Base-by-base conservation (phyloP, 1,140 invertebrate genomes). In the Lycorma delicatula region DNA sequence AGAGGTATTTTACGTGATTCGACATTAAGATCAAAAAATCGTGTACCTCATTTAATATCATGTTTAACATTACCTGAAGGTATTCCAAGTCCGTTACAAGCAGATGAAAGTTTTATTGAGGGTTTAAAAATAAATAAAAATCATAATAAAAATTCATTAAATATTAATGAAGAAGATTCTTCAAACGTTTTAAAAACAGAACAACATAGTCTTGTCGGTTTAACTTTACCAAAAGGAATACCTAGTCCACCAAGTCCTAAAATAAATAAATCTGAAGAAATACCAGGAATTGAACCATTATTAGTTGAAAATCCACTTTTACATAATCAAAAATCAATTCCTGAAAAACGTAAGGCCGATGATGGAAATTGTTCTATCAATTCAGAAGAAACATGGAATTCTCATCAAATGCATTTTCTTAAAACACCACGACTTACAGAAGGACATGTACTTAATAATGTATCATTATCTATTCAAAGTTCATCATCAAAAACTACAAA, bases 221-320 rank as follows among this genome's bases (percentile, higher is more conserved):
- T 69, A 16, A 69, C 68, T 4, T 57, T 69, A 4, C 65, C 68
- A 4, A 53, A 64, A 27, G 67, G 64, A n/a, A 64, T 69, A 25
- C 64, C 67, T 9, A 69, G 67, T 48, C 67, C 68, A 27, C 51
- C 58, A 11, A 61, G 48, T 12, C 56, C 58, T 27, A 41, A 53
- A 11, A 53, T 27, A 0, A 31, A 49, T 18, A 20, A 27, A 2
- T 11, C 22, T 7, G 54, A 62, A 38, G 60, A 61, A 20, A 59
- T 59, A 11, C 61, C 58, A 2, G 61, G 61, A 12, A 51, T 63
- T 9, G 27, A 51, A 49, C 61, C 61, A 13, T 50, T 63, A 18
- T n/a, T 36, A 16, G n/a, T n/a, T n/a, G n/a, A n/a, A n/a, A n/a
- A n/a, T n/a, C n/a, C n/a, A n/a, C n/a, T n/a, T n/a, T n/a, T n/a